Base-by-base conservation (phyloP, 2,113 vertebrate species). In the Thalassarche chlororhynchos region DNA sequence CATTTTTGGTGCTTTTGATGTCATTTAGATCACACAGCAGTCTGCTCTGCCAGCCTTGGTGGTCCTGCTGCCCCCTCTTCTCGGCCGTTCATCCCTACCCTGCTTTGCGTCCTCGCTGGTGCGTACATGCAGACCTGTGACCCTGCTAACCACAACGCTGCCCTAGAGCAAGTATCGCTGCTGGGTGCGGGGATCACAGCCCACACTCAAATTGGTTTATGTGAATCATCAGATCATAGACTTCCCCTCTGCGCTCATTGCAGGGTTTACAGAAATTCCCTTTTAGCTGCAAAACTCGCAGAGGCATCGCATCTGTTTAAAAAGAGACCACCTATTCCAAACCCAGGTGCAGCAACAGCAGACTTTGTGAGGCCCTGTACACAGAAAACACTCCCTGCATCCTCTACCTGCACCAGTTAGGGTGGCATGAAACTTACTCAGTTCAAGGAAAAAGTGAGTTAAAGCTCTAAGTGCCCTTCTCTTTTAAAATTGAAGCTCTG, bases 111-210 rank as follows among this genome's bases (percentile, higher is more conserved):
- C 38, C 51, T 60, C 1, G 1, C 58, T 47, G 25, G 38, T 15
- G 26, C 1, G 7, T 18, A 34, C 0, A 0, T 1, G 2, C 9
- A 26, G 54, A 82, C 60, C 58, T 52, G 65, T 26, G 44, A 58
- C 44, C 52, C 24, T 8, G 11, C 54, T 16, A 40, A 15, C 38
- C 12, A 12, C 58, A 68, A 26, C 65, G 38, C 31, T 49, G 69
- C 70, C 31, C 12, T 6, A 5, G 9, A 52, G 42, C 2, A 2
- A 85, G 36, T 1, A 17, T 11, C 3, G 1, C 52, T 42, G 44
- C 51, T 0, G 1, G 17, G 5, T 10, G 21, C 1, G 0, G 42
- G 38, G 16, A 46, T 55, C 6, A 2, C 78, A 55, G 69, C 62
- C 58, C 81, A 61, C 24, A 12, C 52, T 60, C 52, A n/a, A 10